Evolutionary conservation across 2,113 vertebrate genomes (phyloP).

Genomic region (Gallinago jamesoni): DNA sequence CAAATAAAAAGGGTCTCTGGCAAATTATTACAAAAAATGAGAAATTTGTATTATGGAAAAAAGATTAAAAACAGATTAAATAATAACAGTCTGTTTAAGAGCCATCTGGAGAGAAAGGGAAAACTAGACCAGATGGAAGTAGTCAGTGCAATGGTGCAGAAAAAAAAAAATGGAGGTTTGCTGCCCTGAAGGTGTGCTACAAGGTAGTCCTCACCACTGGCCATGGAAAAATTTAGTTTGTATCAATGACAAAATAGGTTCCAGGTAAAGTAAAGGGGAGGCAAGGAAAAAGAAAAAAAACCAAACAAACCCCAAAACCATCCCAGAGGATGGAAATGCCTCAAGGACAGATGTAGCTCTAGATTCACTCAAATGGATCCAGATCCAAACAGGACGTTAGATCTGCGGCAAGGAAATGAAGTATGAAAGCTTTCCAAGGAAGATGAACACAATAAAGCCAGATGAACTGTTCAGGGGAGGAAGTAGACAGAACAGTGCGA

Average conservation of each 20-base stretch:
- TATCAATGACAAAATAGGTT: background rate
- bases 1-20: background rate
- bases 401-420: background rate
- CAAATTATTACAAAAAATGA: background rate
- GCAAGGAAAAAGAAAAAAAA: background rate
- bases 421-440: background rate
- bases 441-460: background rate
- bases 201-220: background rate
- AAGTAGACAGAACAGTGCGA: background rate
- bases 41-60: background rate
- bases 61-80: background rate
- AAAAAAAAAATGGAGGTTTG: background rate
- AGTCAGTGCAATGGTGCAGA: background rate
- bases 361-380: background rate
- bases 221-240: background rate
- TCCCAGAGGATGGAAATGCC: background rate
- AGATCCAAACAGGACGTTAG: background rate
- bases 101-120: background rate
- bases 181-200: background rate
- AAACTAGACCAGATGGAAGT: background rate
- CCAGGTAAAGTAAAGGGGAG: background rate
- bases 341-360: background rate
- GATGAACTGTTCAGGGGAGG: background rate
- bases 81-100: background rate
- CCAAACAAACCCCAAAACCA: background rate